Evolutionary conservation across 2,797 vertebrate genomes (phyloP).

Genomic region (Champsocephalus esox): DNA sequence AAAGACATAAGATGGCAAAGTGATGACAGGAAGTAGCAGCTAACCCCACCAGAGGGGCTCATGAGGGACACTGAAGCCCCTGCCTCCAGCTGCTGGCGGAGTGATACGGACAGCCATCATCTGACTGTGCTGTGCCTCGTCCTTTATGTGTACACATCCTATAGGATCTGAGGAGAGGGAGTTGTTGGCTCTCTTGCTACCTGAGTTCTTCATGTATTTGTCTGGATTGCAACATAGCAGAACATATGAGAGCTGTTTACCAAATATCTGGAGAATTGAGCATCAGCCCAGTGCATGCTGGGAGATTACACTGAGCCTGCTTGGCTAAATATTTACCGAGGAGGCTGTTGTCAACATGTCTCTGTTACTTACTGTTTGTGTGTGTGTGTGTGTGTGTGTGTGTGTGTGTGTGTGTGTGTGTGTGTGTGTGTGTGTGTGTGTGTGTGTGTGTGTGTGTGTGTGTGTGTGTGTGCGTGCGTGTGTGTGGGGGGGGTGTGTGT

Average conservation of each 20-base stretch:
- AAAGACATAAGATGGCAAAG: neutral
- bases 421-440: too few relatives aligned
- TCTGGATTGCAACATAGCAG: conserved; percentile 70
- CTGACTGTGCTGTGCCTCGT: neutral
- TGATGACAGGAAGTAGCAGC: neutral
- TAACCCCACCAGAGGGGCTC: too few relatives aligned
- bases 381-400: conserved; percentile 15
- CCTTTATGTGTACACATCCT: neutral
- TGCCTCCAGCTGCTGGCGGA: conserved; percentile 1
- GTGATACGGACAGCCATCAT: neutral
- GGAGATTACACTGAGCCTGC: conserved; percentile 73
- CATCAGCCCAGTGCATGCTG: conserved; percentile 74
- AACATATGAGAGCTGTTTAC: conserved; percentile 82
- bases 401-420: neutral
- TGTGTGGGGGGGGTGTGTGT: neutral
- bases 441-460: neutral
- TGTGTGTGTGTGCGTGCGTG: neutral
- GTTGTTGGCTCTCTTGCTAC: conserved; percentile 37
- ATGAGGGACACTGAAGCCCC: too few relatives aligned
- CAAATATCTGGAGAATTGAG: conserved; percentile 75
- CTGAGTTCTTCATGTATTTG: conserved; percentile 54
- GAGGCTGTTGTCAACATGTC: conserved; percentile 67
- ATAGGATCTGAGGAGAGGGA: conserved; percentile 10
- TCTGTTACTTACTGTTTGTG: conserved; percentile 60
- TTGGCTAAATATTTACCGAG: conserved; percentile 75